A percentile compares a stretch with the other conserved stretches of the same genome.
Evolutionary conservation across 2,888 invertebrate species (phyloP).

Genomic region (Eupithecia dodoneata): DNA sequence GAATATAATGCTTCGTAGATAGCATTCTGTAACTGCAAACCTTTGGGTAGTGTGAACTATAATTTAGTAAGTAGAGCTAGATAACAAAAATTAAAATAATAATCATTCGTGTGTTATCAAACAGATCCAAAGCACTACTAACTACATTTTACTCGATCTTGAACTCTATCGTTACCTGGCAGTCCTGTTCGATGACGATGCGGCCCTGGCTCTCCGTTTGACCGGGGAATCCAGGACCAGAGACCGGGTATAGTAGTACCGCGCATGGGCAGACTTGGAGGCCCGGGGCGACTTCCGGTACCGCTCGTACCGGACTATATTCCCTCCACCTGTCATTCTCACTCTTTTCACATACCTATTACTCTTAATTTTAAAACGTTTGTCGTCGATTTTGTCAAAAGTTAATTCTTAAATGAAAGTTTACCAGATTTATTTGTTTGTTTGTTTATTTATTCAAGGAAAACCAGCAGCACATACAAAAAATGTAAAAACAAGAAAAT

Average conservation of each 20-base stretch:
- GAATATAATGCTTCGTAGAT: too few species aligned
- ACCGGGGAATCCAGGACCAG: constrained; percentile 58
- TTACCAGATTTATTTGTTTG: background rate
- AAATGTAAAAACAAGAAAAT: too few species aligned
- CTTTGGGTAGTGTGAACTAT: too few species aligned
- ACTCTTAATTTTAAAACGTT: constrained; percentile 45
- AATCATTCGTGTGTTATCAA: too few species aligned
- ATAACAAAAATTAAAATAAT: too few species aligned
- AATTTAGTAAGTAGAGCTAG: too few species aligned
- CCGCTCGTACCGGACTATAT: constrained; percentile 62
- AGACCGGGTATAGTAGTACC: constrained; percentile 71
- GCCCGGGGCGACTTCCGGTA: constrained; percentile 67
- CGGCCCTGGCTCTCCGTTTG: constrained; percentile 44
- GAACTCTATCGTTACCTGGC: constrained; percentile 56
- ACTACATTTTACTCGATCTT: background rate
- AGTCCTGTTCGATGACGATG: constrained; percentile 42
- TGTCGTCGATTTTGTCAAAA: background rate
- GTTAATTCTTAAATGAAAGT: background rate
- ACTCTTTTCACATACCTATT: constrained; percentile 48
- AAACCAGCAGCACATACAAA: too few species aligned
- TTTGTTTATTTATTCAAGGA: too few species aligned
- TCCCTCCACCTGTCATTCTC: constrained; percentile 69
- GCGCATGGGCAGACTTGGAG: constrained; percentile 63
- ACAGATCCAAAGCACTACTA: too few species aligned
- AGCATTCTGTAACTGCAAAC: too few species aligned